Conservation (phyloP, 2,888 invertebrate genomes). For the Drosophila atripex region DNA sequence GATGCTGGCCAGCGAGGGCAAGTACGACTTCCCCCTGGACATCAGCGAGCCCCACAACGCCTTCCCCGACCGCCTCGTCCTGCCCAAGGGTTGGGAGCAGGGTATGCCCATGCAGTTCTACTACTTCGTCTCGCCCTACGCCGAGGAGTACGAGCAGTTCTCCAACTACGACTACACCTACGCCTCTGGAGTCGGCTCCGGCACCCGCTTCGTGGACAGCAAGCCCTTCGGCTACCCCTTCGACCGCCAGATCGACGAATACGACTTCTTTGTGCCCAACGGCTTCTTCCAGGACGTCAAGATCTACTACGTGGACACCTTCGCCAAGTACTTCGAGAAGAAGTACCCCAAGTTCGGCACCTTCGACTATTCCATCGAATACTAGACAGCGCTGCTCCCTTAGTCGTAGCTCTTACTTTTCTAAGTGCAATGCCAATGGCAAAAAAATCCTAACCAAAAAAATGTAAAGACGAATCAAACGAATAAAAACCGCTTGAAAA, state of each 20-base stretch:
- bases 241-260: slow-evolving; percentile 87
- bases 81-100: slow-evolving; percentile 88
- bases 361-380: slow-evolving; percentile 72
- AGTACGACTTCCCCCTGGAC: slow-evolving; percentile 85
- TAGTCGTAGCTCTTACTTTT: slow-evolving; percentile 10
- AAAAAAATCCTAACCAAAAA: slow-evolving; percentile 23
- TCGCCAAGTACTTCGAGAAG: slow-evolving; percentile 70
- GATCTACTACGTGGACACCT: slow-evolving; percentile 87
- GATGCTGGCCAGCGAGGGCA: slow-evolving; percentile 85
- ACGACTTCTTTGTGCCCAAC: slow-evolving; percentile 87
- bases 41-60: slow-evolving; percentile 87
- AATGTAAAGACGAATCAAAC: slow-evolving; percentile 14
- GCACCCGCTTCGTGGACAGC: slow-evolving; percentile 86
- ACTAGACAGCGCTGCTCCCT: slow-evolving; percentile 36
- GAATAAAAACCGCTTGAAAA: slow-evolving; percentile 3
- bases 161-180: slow-evolving; percentile 84
- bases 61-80: slow-evolving; percentile 88
- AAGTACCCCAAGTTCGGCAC: slow-evolving; percentile 73
- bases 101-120: slow-evolving; percentile 88
- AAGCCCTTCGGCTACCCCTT: slow-evolving; percentile 90
- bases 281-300: slow-evolving; percentile 87
- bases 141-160: slow-evolving; percentile 84
- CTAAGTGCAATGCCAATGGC: slow-evolving; percentile 14
- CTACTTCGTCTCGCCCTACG: slow-evolving; percentile 86
- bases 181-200: slow-evolving; percentile 85